Evolutionary conservation across 2,113 vertebrate species (phyloP).

Genomic region (Strix aluco): DNA sequence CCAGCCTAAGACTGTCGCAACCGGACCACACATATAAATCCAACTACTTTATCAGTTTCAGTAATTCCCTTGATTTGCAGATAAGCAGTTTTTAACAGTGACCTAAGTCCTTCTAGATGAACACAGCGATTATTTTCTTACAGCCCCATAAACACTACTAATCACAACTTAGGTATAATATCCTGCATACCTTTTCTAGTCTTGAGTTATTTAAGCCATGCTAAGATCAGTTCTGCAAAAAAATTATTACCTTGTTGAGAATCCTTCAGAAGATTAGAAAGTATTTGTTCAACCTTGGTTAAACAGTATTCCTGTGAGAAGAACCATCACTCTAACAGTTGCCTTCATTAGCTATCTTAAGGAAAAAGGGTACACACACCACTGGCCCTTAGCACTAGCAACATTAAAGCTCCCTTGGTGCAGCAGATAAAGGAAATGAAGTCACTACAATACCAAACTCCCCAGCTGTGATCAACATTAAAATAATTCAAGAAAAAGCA

Average conservation of each 20-base stretch:
- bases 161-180: background rate
- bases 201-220: background rate
- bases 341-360: background rate
- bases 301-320: background rate
- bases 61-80: background rate
- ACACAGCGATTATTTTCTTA: background rate
- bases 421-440: background rate
- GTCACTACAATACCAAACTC: background rate
- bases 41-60: background rate
- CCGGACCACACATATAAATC: background rate
- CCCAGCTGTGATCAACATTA: background rate
- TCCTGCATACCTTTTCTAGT: background rate
- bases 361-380: background rate
- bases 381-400: no score
- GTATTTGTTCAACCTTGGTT: background rate
- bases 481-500: background rate
- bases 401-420: background rate
- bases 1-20: background rate
- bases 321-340: accelerated
- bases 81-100: background rate
- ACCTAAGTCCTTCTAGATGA: background rate
- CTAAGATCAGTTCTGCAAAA: background rate
- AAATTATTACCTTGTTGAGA: background rate
- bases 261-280: background rate
- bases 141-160: background rate